Evolutionary conservation across 1,140 invertebrate species (phyloP).

Genomic region (Hirudo medicinalis): DNA sequence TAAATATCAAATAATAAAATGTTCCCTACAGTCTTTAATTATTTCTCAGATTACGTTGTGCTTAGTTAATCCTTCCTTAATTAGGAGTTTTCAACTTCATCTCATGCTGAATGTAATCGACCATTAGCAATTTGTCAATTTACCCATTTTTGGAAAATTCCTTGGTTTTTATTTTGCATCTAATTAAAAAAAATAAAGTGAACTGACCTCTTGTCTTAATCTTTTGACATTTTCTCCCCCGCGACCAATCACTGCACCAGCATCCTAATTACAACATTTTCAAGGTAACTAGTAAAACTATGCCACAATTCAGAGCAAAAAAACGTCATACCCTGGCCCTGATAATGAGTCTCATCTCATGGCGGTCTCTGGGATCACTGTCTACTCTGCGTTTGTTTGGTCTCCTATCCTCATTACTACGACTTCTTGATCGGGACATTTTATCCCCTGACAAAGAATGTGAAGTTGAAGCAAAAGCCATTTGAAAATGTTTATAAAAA

Average conservation of each 20-base stretch:
- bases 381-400: no score
- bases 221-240: slow-evolving; percentile 85
- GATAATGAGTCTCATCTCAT: no score
- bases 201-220: slow-evolving; percentile 74
- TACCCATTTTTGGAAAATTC: neutral
- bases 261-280: slow-evolving; percentile 42
- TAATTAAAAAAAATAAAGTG: neutral
- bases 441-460: no score
- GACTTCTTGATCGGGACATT: no score
- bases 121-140: neutral
- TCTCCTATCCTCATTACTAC: no score
- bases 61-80: neutral
- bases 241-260: slow-evolving; percentile 89
- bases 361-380: no score
- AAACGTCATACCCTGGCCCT: no score
- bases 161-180: slow-evolving; percentile 26
- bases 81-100: neutral
- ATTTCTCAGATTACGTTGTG: no score
- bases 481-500: no score
- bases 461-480: no score
- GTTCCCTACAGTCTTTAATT: neutral
- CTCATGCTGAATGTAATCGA: neutral
- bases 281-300: no score
- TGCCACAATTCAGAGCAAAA: no score
- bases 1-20: neutral